Percentiles rank a stretch among this genome's conserved stretches.
These are phyloP conservation scores for Vombatus ursinus DNA, from an alignment of 2,113 vertebrate genomes.

Conservation along the genomic window DNA sequence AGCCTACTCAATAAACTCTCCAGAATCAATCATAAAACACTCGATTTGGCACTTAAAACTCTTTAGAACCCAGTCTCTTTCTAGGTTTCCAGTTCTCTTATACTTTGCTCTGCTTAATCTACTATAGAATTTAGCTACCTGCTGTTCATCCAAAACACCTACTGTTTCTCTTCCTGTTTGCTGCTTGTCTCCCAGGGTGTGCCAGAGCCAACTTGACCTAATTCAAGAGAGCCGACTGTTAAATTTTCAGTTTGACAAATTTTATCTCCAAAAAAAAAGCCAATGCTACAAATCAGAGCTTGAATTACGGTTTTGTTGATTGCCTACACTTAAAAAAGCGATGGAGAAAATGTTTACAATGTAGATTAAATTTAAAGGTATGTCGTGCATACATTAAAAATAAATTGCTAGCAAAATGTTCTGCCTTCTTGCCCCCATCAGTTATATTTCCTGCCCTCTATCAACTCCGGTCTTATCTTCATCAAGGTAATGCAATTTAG, in stretches of 20 bases:
- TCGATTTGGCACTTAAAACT: not conserved
- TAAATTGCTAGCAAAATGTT: not conserved
- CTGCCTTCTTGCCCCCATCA: not conserved
- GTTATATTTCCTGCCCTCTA: too few species aligned
- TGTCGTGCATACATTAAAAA: not conserved
- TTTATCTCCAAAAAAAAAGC: not conserved
- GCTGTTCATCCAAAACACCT: not conserved
- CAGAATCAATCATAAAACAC: not conserved
- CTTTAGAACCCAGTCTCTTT: not conserved
- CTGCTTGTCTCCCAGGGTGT: not conserved
- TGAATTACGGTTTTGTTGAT: not conserved
- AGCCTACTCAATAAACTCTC: not conserved
- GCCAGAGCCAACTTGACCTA: not conserved
- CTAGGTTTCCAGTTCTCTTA: not conserved
- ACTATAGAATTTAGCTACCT: not conserved
- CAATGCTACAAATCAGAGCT: not conserved
- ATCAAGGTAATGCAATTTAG: too few species aligned
- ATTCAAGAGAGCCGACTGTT: not conserved
- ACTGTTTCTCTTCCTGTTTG: not conserved
- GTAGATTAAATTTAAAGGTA: not conserved
- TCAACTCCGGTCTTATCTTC: too few species aligned
- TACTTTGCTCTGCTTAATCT: not conserved
- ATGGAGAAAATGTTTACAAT: not conserved
- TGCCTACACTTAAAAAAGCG: not conserved
- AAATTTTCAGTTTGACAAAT: not conserved